phyloP scores from a whole-genome alignment of 2,888 invertebrate species.

The Philopedon plagiatum region DNA sequence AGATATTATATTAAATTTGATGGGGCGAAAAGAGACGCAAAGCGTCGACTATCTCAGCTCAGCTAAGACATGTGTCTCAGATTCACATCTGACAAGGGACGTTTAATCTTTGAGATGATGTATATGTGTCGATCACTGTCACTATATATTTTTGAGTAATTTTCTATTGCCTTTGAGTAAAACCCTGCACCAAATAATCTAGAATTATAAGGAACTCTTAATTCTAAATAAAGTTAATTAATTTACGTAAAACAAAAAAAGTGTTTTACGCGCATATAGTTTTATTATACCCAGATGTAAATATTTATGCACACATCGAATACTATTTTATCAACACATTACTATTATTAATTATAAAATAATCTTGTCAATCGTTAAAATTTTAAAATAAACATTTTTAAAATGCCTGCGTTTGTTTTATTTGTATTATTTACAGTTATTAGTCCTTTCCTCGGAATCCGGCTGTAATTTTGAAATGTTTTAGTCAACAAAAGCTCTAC shows the following conservation, averaged over 20 bases:
- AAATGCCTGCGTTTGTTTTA: constrained; percentile 18
- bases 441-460: too few species aligned
- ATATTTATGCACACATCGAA: constrained; percentile 44
- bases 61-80: too few species aligned
- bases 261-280: constrained; percentile 15
- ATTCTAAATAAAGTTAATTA: constrained; percentile 24
- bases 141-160: not conserved
- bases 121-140: not conserved
- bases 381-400: constrained; percentile 48
- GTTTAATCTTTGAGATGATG: too few species aligned
- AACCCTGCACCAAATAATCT: constrained; percentile 30
- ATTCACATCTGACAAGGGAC: too few species aligned
- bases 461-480: too few species aligned
- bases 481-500: too few species aligned
- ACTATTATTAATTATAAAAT: constrained; percentile 22
- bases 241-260: constrained; percentile 11
- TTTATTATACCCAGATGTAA: constrained; percentile 34
- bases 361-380: constrained; percentile 48
- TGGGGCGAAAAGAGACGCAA: too few species aligned
- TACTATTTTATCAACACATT: constrained; percentile 40
- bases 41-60: too few species aligned
- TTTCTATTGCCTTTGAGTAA: constrained; percentile 22
- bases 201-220: constrained; percentile 19
- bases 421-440: not conserved
- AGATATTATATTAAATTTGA: too few species aligned